These are phyloP conservation scores for Orthonychiurus folsomi DNA, from an alignment of 2,888 invertebrate genomes.

Conservation along the genomic window DNA sequence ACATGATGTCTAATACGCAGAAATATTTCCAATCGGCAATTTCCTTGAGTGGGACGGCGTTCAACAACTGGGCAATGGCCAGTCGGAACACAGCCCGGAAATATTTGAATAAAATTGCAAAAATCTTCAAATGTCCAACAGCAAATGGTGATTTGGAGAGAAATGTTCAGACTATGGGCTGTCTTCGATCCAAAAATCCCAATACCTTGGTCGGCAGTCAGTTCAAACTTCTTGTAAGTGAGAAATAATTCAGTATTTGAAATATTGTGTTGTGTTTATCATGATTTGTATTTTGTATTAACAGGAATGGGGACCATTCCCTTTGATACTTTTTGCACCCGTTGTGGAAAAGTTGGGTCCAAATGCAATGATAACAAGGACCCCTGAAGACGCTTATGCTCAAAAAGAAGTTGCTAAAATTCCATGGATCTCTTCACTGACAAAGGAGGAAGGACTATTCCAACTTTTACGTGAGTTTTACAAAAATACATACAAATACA, in stretches of 20 bases:
- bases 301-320: slow-evolving; percentile 23
- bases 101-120: slow-evolving; percentile 23
- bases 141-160: background rate
- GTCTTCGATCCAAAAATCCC: slow-evolving; percentile 24
- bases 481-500: no score
- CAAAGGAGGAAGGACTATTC: slow-evolving; percentile 16
- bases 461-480: background rate
- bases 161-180: slow-evolving; percentile 18
- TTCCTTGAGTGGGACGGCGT: slow-evolving; percentile 29
- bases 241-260: background rate
- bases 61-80: slow-evolving; percentile 31
- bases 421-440: slow-evolving; percentile 22
- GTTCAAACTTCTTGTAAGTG: slow-evolving; percentile 24
- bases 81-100: slow-evolving; percentile 14
- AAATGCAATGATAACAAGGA: slow-evolving; percentile 21
- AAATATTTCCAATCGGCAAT: slow-evolving; percentile 22
- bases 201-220: slow-evolving; percentile 29
- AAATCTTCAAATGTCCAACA: slow-evolving; percentile 28
- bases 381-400: slow-evolving; percentile 29
- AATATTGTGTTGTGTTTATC: no score
- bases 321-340: slow-evolving; percentile 22
- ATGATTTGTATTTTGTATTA: no score
- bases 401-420: slow-evolving; percentile 24
- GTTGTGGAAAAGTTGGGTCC: slow-evolving; percentile 21
- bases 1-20: slow-evolving; percentile 27